Conservation (phyloP, 2,888 invertebrate genomes). For the Colletes collaris region DNA sequence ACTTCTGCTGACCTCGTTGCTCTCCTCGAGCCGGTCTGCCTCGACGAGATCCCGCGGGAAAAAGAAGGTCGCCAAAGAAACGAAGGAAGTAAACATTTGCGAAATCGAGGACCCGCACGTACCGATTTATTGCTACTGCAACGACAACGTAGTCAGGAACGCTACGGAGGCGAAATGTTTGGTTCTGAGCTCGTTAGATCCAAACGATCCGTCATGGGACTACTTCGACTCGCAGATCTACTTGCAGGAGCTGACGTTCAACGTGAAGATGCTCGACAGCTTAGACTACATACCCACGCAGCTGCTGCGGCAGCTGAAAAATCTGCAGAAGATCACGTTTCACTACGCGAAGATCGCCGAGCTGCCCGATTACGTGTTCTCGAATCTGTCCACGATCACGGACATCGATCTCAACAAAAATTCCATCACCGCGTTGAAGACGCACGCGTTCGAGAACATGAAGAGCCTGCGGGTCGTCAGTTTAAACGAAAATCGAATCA, state of each 20-base stretch:
- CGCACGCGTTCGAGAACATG: constrained; percentile 89
- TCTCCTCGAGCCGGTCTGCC: constrained; percentile 53
- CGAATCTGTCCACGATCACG: constrained; percentile 88
- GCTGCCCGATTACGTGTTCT: constrained; percentile 89
- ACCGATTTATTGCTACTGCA: constrained; percentile 89
- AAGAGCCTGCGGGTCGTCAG: constrained; percentile 88
- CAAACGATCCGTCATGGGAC: constrained; percentile 90
- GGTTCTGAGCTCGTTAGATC: constrained; percentile 88
- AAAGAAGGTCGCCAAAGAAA: constrained; percentile 71
- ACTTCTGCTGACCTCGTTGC: constrained; percentile 55
- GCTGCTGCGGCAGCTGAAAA: constrained; percentile 87
- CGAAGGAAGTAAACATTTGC: constrained; percentile 84
- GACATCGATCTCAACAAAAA: constrained; percentile 88
- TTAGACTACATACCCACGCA: constrained; percentile 89
- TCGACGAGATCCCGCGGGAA: constrained; percentile 71
- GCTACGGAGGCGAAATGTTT: constrained; percentile 91
- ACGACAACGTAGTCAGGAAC: constrained; percentile 82
- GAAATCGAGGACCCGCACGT: constrained; percentile 85
- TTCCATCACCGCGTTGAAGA: constrained; percentile 88
- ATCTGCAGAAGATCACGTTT: constrained; percentile 88
- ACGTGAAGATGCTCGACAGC: constrained; percentile 88
- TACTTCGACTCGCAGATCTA: constrained; percentile 89
- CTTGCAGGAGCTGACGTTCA: constrained; percentile 88
- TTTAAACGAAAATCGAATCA: constrained; percentile 90
- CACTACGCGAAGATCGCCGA: constrained; percentile 89